These are phyloP conservation scores for Holcopasites calliopsidis DNA, from an alignment of 1,140 invertebrate genomes.

Conservation along the genomic window DNA sequence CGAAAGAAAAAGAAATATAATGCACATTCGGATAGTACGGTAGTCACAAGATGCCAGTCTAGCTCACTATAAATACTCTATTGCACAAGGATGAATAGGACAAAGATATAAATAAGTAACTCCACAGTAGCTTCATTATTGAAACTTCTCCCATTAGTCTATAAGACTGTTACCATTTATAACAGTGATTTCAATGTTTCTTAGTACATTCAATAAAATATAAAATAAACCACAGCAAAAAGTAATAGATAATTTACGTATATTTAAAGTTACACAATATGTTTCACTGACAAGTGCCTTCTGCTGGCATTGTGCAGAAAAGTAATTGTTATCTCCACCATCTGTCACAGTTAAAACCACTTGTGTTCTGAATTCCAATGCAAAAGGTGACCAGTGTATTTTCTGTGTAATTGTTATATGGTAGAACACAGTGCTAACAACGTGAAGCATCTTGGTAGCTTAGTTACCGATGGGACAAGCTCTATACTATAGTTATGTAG, in stretches of 20 bases:
- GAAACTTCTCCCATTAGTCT: slow-evolving; percentile 34
- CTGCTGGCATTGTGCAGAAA: slow-evolving; percentile 29
- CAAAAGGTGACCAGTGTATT: slow-evolving; percentile 47
- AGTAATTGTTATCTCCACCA: slow-evolving; percentile 49
- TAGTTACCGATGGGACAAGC: background rate
- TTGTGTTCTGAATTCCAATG: slow-evolving; percentile 22
- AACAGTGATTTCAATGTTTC: slow-evolving; percentile 21
- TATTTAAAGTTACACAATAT: slow-evolving; percentile 43
- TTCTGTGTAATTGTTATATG: slow-evolving; percentile 44
- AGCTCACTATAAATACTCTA: slow-evolving; percentile 71
- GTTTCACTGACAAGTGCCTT: slow-evolving; percentile 40
- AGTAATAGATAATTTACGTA: background rate
- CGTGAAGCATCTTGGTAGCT: slow-evolving; percentile 8
- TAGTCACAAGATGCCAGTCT: slow-evolving; percentile 57
- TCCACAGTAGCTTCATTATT: slow-evolving; percentile 51
- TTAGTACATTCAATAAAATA: slow-evolving; percentile 18
- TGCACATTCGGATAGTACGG: slow-evolving; percentile 36
- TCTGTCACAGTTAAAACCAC: slow-evolving; percentile 46
- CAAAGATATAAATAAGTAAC: slow-evolving; percentile 76
- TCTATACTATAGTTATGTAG: background rate
- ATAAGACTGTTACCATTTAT: slow-evolving; percentile 11
- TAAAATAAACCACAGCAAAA: slow-evolving; percentile 30
- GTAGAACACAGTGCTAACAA: background rate
- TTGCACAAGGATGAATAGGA: slow-evolving; percentile 75
- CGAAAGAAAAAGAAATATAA: slow-evolving; percentile 20